Evolutionary conservation across 2,113 vertebrate genomes (phyloP), one percentile per base, ranked within the genome.

Genomic region (Ailuropoda melanoleuca): DNA sequence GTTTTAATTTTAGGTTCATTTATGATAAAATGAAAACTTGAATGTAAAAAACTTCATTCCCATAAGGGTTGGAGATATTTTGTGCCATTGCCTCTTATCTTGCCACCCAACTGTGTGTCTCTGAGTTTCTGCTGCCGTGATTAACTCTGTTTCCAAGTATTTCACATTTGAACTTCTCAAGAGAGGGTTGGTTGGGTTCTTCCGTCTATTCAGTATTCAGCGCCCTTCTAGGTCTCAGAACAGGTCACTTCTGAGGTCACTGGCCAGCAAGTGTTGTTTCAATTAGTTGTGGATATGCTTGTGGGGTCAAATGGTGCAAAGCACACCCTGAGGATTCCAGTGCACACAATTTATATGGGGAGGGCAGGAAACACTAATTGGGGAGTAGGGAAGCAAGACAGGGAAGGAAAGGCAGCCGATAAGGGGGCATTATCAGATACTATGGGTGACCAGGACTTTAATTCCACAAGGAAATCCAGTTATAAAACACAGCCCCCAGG

Each of bases 1-100:
- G 24, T 77, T 96, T 97, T 70, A 85, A 48, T 70, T 89, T 6
- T 64, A 92, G 50, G 6, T 88, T 91, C 50, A 80, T 43, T 92
- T 13, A 48, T 48, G 68, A 34, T 80, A 81, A 62, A 86, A 78
- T 58, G 7, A 74, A 90, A 88, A 9, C 19, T 17, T 50, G 14
- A 72, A 81, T 8, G 6, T 82, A 37, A 62, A 90, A 80, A 83
- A 14, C 53, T 78, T 82, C 37, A 72, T 90, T 82, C 26, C 53
- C 4, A 21, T 21, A 72, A 50, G 24, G 64, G 17, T 75, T 74
- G 34, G 75, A 94, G 60, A 46, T 15, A 1, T 18, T 90, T 64
- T 55, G 29, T 46, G 15, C 39, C 21, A 55, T 11, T n/a, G 24
- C 21, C n/a, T 81, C 43, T 83, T 55, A 31, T 48, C 37, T 58